Evolutionary conservation across 1,140 invertebrate species (phyloP), one percentile per base, ranked within the genome.

Genomic region (Diorhabda sublineata): DNA sequence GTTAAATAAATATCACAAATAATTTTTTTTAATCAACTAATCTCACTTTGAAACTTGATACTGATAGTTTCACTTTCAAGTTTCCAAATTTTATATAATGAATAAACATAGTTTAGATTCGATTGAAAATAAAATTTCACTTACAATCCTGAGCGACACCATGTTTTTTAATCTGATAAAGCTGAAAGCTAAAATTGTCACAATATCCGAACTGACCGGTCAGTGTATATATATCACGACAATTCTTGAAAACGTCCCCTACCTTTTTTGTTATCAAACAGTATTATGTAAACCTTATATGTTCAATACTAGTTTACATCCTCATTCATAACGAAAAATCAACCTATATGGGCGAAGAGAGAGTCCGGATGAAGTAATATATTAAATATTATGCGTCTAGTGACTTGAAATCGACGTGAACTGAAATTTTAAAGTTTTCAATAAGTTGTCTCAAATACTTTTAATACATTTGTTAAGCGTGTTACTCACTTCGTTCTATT

Each of bases 301-400:
- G 47, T 52, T n/a, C 47, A 52, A 52, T 52, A 52, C 47, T 52
- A 52, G 47, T 52, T n/a, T n/a, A 52, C n/a, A 52, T 52, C 47
- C 47, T 52, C 47, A 52, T 52, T 52, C 47, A 52, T 52, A 52
- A 8, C n/a, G 26, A 52, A 52, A 52, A 52, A n/a, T 52, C 6
- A 52, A 52, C 47, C 6, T 4, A 52, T 6, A 52, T 52, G n/a
- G 47, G 2, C 2, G 6, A n/a, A 52, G 47, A 52, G 47, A 52
- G 47, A 52, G n/a, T 8, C 47, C 47, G 47, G n/a, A 52, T 52
- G 47, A 8, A 3, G 47, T 52, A 52, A 52, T 52, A 8, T 52
- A n/a, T 52, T 52, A n/a, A 26, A 26, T 52, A 8, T 52, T 52
- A 52, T 52, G 47, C 47, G 47, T 52, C 4, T 6, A 8, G 47